These are phyloP conservation scores for Linepithema humile DNA, from an alignment of 1,140 invertebrate genomes.

Conservation along the genomic window DNA sequence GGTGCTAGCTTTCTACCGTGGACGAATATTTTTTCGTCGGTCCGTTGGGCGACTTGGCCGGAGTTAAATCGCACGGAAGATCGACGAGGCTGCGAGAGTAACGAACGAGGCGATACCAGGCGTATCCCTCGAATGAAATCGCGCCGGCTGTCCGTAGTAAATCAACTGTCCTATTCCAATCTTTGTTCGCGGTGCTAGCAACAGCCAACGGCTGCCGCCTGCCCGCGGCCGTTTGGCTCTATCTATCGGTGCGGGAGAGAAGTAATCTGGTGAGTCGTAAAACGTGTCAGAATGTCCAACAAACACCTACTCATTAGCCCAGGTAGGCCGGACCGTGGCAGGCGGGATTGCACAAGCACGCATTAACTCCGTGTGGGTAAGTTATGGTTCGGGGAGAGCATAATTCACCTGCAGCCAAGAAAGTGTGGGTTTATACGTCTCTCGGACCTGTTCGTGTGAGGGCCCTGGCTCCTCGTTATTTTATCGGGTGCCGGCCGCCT, in stretches of 20 bases:
- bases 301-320: conserved; percentile 84
- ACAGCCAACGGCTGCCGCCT: conserved; percentile 65
- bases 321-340: conserved; percentile 77
- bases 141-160: conserved; percentile 71
- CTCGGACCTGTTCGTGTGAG: conserved; percentile 69
- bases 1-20: conserved; percentile 22
- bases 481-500: conserved; percentile 74
- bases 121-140: conserved; percentile 75
- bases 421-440: conserved; percentile 74
- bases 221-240: conserved; percentile 66
- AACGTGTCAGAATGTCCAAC: conserved; percentile 83
- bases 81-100: conserved; percentile 52
- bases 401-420: conserved; percentile 77
- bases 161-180: conserved; percentile 76
- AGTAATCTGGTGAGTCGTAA: conserved; percentile 83
- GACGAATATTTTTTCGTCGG: conserved; percentile 57
- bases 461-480: conserved; percentile 76
- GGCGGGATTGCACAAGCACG: conserved; percentile 79
- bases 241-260: conserved; percentile 73
- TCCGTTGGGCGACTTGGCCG: conserved; percentile 36
- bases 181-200: conserved; percentile 72
- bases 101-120: conserved; percentile 64
- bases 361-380: conserved; percentile 81
- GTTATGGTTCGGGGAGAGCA: conserved; percentile 78
- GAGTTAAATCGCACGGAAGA: conserved; percentile 55